phyloP scores from a whole-genome alignment of 1,140 invertebrate genomes.

The Lucilia cuprina region DNA sequence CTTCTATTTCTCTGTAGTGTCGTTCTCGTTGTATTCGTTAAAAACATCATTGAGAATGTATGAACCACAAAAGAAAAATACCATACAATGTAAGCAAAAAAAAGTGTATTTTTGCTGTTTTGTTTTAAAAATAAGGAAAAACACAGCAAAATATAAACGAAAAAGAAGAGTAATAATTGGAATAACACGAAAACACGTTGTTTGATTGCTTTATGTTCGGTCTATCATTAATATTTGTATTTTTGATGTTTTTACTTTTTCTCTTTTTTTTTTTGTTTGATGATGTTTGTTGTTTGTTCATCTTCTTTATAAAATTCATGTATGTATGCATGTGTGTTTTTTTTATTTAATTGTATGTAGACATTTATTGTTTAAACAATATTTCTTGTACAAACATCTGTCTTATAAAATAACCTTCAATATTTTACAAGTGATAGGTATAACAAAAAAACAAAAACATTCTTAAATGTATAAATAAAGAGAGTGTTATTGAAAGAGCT shows the following conservation, averaged over 20 bases:
- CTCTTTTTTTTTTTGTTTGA: not conserved
- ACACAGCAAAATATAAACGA: not conserved
- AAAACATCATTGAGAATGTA: not conserved
- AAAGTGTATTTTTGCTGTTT: not conserved
- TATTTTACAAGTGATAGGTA: too few species aligned
- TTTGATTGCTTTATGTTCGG: constrained; percentile 10
- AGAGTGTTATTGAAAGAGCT: too few species aligned
- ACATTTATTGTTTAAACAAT: not conserved
- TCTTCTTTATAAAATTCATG: not conserved
- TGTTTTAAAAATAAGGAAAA: not conserved
- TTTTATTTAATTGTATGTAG: not conserved
- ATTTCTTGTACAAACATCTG: not conserved
- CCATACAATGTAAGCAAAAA: not conserved
- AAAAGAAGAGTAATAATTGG: constrained; percentile 1
- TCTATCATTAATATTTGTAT: not conserved
- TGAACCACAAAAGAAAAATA: not conserved
- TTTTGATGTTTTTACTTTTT: not conserved
- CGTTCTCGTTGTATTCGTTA: not conserved
- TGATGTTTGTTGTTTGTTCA: not conserved
- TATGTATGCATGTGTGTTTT: not conserved
- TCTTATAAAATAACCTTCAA: not conserved
- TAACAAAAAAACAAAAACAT: too few species aligned
- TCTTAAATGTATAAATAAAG: too few species aligned
- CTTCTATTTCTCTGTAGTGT: not conserved
- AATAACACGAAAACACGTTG: constrained; percentile 17